Conservation (phyloP, 2,888 invertebrate species). For the Mythimna albipuncta region DNA sequence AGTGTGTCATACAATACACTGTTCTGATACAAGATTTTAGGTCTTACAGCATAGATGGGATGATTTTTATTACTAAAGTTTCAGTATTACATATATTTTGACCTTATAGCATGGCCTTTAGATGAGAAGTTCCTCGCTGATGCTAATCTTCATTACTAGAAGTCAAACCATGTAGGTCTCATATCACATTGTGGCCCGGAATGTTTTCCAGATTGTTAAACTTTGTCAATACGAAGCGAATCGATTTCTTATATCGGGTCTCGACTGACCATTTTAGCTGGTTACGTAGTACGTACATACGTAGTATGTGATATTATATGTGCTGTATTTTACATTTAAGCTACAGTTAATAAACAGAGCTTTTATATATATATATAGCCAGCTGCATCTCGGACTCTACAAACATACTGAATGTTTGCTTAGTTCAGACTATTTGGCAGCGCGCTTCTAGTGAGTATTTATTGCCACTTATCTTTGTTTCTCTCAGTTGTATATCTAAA, state of each 20-base stretch:
- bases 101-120: too few relatives aligned
- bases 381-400: background rate
- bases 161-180: constrained; percentile 4
- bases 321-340: background rate
- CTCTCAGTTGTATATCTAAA: constrained; percentile 2
- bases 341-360: background rate
- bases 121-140: background rate
- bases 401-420: constrained; percentile 21
- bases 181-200: background rate
- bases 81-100: too few relatives aligned
- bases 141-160: background rate
- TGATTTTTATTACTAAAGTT: too few relatives aligned
- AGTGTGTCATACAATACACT: too few relatives aligned
- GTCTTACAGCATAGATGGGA: too few relatives aligned
- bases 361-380: background rate
- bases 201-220: constrained; percentile 2
- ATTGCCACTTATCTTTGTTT: constrained; percentile 19
- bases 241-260: constrained; percentile 9
- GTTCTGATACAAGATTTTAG: too few relatives aligned
- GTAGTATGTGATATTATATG: background rate
- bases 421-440: constrained; percentile 18
- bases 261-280: background rate
- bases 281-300: background rate
- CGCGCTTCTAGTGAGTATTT: constrained; percentile 3
- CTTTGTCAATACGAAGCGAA: constrained; percentile 2